phyloP scores from a whole-genome alignment of 2,797 vertebrate genomes.

The Hyperoplus lanceolatus region DNA sequence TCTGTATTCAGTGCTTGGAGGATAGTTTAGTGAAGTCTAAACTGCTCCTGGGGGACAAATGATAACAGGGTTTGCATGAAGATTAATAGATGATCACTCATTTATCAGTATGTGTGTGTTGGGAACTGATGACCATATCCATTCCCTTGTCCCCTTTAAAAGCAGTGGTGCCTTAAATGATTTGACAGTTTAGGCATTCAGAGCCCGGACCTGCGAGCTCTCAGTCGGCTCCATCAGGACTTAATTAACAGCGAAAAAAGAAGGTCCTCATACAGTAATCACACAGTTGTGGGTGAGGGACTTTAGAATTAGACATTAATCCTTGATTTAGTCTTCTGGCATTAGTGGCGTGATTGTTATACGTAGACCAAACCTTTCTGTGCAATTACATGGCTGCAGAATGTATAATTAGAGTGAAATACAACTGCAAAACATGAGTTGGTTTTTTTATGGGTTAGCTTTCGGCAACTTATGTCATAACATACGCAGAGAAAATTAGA shows the following conservation, averaged over 20 bases:
- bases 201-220: conserved; percentile 18
- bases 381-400: background rate
- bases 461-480: background rate
- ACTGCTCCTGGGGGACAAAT: background rate
- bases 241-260: conserved; percentile 49
- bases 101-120: conserved; percentile 13
- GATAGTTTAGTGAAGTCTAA: background rate
- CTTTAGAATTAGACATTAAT: conserved; percentile 22
- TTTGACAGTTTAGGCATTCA: conserved; percentile 45
- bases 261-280: conserved; percentile 5
- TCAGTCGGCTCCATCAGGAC: conserved; percentile 28
- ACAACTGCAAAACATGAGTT: background rate
- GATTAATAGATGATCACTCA: conserved; percentile 23
- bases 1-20: background rate
- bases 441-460: background rate
- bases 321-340: background rate
- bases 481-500: background rate
- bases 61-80: conserved; percentile 10
- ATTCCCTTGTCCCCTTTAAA: conserved; percentile 13
- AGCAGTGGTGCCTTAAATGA: conserved; percentile 18
- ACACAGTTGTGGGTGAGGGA: conserved; percentile 5
- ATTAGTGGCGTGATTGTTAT: background rate
- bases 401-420: background rate
- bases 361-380: background rate
- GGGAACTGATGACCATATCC: conserved; percentile 8